Conservation (phyloP, 2,888 invertebrate genomes). For the Drosophila setosimentum region DNA sequence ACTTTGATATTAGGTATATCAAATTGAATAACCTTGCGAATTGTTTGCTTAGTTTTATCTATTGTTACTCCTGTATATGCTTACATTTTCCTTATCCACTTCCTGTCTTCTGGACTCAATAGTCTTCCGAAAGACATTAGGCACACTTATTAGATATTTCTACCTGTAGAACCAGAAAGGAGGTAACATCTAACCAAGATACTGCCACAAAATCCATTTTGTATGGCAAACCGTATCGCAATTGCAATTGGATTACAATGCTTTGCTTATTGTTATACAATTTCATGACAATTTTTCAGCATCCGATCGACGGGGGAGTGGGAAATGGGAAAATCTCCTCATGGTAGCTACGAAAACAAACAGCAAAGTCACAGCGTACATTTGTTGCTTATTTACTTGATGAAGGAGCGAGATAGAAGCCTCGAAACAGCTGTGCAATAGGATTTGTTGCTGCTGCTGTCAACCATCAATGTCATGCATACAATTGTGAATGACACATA, state of each 20-base stretch:
- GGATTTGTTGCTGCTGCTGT: conserved; percentile 66
- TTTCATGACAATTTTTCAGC: conserved; percentile 82
- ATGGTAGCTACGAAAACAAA: conserved; percentile 35
- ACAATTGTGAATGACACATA: conserved; percentile 79
- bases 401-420: conserved; percentile 31
- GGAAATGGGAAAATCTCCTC: conserved; percentile 30
- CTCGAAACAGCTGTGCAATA: conserved; percentile 76
- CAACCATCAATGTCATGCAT: conserved; percentile 78
- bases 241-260: conserved; percentile 69
- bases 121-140: conserved; percentile 71
- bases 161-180: conserved; percentile 50
- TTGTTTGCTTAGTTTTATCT: conserved; percentile 3
- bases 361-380: conserved; percentile 67
- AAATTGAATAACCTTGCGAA: not conserved
- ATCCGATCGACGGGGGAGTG: conserved; percentile 40
- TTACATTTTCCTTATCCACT: conserved; percentile 25
- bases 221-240: conserved; percentile 46
- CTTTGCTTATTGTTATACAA: conserved; percentile 39
- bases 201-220: conserved; percentile 39
- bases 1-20: not conserved
- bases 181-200: conserved; percentile 47
- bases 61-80: not conserved
- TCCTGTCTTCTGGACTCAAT: conserved; percentile 55
- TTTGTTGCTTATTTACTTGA: conserved; percentile 78
- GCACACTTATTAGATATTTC: conserved; percentile 56